Evolutionary conservation across 2,797 vertebrate species (phyloP), one percentile per base, ranked within the genome.

Genomic region (Mycteria americana): DNA sequence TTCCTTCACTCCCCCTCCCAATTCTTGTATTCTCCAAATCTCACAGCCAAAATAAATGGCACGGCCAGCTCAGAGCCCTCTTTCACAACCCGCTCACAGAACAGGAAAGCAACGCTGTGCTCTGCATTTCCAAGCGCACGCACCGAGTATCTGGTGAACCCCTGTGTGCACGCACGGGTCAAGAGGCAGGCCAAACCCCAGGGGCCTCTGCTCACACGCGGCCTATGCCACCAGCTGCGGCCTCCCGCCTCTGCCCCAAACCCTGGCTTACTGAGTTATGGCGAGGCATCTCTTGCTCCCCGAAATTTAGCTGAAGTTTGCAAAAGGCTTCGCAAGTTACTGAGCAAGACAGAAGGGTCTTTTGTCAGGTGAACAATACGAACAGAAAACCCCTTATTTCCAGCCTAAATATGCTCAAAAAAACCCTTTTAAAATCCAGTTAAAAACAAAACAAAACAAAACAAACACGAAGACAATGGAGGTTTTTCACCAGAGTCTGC

Each of bases 211-310:
- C 1, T 39, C 19, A 2, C 28, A 11, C 10, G 10, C n/a, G 10
- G 67, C 67, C 75, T 10, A 1, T 7, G 7, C 46, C 74, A 25
- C n/a, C 75, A 8, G 35, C 68, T 7, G 9, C 0, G 4, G 12
- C 37, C 10, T 30, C 28, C 48, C 18, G 12, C 7, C 62, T 10
- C 21, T 6, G 27, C 76, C 78, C 23, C 70, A 7, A 17, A 7
- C 10, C 8, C 43, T 3, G 0, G 0, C 0, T 8, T 16, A 12
- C n/a, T 0, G 2, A 22, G 7, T 2, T 11, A 39, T 0, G 2
- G 13, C 0, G 0, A 39, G 46, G 14, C 28, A 27, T 6, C 53
- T 22, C 53, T 3, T 1, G 24, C 50, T 17, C n/a, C 83, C 54
- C 9, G 0, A 19, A 41, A 65, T 16, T 3, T 0, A 33, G 51